A percentile compares a stretch with the other conserved stretches of the same genome.
Conservation (phyloP, 2,113 vertebrate species). For the Hyaena hyaena region DNA sequence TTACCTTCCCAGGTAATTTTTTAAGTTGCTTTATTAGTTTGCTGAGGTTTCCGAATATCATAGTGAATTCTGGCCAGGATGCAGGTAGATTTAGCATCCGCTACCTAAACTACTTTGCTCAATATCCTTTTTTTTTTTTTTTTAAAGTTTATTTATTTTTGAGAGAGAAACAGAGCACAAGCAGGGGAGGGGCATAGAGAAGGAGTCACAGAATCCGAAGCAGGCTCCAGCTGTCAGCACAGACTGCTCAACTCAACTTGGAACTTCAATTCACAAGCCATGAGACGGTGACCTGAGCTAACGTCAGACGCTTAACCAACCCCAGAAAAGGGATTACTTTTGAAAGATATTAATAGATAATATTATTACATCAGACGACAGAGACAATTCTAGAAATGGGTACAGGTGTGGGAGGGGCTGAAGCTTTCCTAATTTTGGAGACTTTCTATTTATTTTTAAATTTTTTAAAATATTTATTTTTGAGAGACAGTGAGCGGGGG, state of each 20-base stretch:
- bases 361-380: background rate
- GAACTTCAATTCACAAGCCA: too few species aligned
- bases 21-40: slow-evolving; percentile 1
- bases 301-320: too few species aligned
- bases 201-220: too few species aligned
- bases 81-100: background rate
- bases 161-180: too few species aligned
- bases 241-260: too few species aligned
- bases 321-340: background rate
- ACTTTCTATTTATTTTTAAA: background rate
- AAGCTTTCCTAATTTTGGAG: background rate
- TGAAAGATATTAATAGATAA: background rate
- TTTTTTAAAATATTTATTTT: too few species aligned
- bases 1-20: background rate
- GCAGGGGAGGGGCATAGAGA: too few species aligned
- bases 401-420: background rate
- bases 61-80: background rate
- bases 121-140: background rate
- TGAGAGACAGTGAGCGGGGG: too few species aligned
- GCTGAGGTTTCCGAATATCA: background rate
- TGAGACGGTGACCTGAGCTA: too few species aligned
- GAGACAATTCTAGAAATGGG: background rate
- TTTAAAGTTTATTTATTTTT: too few species aligned
- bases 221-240: too few species aligned
- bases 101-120: background rate